Evolutionary conservation across 1,140 invertebrate genomes (phyloP), one percentile per base, ranked within the genome.

Genomic region (Zaprionus taronus): DNA sequence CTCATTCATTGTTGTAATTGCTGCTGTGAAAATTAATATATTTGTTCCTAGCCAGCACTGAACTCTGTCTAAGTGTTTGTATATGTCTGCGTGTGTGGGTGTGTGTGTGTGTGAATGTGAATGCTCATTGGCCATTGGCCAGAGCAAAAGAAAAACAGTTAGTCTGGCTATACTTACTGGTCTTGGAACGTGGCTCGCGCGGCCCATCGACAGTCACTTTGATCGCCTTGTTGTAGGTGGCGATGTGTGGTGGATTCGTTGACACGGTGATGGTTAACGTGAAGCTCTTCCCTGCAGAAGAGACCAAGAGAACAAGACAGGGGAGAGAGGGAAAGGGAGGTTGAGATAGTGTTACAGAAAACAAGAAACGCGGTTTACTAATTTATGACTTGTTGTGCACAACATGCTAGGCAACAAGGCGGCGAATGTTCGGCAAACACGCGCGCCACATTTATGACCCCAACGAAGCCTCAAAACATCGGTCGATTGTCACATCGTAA

Each of bases 201-300:
- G 99, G 99, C 91, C 99, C 99, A 93, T 99, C 99, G 20, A 97
- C 97, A 6, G 98, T 99, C 61, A 99, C 98, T 94, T 99, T 99
- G 93, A 99, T 99, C 36, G 98, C 98, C 93, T 99, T 99, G 83
- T 96, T 97, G 94, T 99, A 99, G 4, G 98, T 98, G n/a, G 98
- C 97, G 49, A 99, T 96, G 94, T 99, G 98, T 11, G 98, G 97
- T 56, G 99, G 98, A 80, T 95, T 95, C 72, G 97, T 98, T 79
- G 96, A 97, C 65, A 99, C 95, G 36, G 97, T 98, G 93, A 99
- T 99, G 80, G 98, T 99, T 85, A 99, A 93, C 55, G 98, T 98
- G 93, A 99, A 99, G 86, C 98, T 99, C 93, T 99, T 99, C 60
- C 98, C 98, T 99, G 95, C 1, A 95, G 95, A 12, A 69, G 22